phyloP scores from a whole-genome alignment of 2,797 vertebrate genomes.

The Pelochelys cantorii region DNA sequence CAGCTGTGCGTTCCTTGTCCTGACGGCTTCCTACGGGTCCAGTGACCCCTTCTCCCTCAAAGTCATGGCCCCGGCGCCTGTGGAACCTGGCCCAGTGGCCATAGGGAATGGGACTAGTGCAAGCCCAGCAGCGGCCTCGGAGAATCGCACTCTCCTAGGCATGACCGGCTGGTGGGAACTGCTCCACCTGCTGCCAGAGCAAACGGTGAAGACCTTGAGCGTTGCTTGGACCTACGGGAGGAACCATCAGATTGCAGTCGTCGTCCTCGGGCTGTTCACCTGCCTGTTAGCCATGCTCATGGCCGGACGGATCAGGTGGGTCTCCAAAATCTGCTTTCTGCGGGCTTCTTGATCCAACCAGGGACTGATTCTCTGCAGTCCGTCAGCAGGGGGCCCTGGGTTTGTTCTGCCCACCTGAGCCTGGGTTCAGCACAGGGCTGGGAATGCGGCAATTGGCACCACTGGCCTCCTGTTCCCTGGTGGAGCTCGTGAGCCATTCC shows the following conservation, averaged over 20 bases:
- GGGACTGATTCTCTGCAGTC: neutral
- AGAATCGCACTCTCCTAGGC: neutral
- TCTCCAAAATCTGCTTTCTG: slow-evolving; percentile 39
- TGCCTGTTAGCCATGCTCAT: slow-evolving; percentile 91
- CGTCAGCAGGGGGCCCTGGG: neutral
- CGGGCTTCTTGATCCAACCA: neutral
- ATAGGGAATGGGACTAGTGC: slow-evolving; percentile 64
- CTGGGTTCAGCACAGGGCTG: no score
- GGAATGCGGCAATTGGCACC: neutral
- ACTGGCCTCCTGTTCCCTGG: neutral
- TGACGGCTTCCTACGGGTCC: slow-evolving; percentile 78
- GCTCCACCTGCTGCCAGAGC: slow-evolving; percentile 83
- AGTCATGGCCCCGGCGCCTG: slow-evolving; percentile 49
- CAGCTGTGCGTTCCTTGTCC: slow-evolving; percentile 87
- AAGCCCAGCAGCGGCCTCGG: neutral
- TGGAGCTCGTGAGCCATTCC: neutral
- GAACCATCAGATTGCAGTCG: slow-evolving; percentile 87
- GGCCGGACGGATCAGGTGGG: slow-evolving; percentile 90
- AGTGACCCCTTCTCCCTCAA: slow-evolving; percentile 58
- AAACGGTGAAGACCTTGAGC: slow-evolving; percentile 76
- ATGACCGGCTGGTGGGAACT: slow-evolving; percentile 82
- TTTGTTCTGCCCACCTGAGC: neutral
- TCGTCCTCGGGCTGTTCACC: slow-evolving; percentile 87
- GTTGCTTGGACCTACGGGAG: slow-evolving; percentile 86
- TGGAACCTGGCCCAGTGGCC: neutral